phyloP scores from a whole-genome alignment of 1,140 invertebrate genomes.

The Neocloeon triangulifer region DNA sequence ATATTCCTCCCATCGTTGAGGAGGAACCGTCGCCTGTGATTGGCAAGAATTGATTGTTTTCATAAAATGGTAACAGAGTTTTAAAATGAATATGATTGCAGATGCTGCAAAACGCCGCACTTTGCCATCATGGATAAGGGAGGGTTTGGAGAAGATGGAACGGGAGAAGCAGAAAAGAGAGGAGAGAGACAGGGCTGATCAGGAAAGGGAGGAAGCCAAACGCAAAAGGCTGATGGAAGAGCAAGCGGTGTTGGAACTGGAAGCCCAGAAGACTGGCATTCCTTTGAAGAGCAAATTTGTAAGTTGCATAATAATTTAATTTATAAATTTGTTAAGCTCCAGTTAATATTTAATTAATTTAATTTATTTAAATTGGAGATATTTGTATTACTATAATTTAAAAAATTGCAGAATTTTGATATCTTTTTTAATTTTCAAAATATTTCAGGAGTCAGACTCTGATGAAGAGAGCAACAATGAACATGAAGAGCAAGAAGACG shows the following conservation, averaged over 20 bases:
- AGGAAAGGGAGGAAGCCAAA: slow-evolving; percentile 33
- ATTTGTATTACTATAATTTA: too few species aligned
- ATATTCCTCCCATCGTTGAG: slow-evolving; percentile 1
- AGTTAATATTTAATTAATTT: too few species aligned
- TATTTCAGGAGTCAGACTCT: slow-evolving; percentile 24
- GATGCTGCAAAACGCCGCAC: slow-evolving; percentile 79
- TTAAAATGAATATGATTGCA: too few species aligned
- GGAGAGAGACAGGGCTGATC: slow-evolving; percentile 47
- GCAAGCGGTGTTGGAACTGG: slow-evolving; percentile 21
- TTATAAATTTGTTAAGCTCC: too few species aligned
- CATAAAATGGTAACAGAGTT: too few species aligned
- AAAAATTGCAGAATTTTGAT: too few species aligned
- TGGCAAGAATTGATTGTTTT: too few species aligned
- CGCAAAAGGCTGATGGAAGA: slow-evolving; percentile 34
- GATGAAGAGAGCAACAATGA: too few species aligned
- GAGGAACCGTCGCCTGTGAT: slow-evolving; percentile 5
- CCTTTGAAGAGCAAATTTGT: slow-evolving; percentile 66
- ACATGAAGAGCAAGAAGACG: too few species aligned
- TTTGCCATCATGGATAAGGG: slow-evolving; percentile 86
- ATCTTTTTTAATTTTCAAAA: slow-evolving; percentile 1
- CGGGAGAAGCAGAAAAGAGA: slow-evolving; percentile 75
- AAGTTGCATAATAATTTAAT: too few species aligned
- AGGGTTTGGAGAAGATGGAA: slow-evolving; percentile 95
- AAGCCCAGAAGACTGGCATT: slow-evolving; percentile 23
- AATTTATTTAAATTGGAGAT: too few species aligned